Conservation (phyloP, 1,140 invertebrate species). For the Bombyx mori region ASM3026992v2 NC_085112.1:5556501-5557000, state of each 20-base stretch:
- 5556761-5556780: too few species aligned
- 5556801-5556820: conserved; percentile 48
- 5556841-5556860: conserved; percentile 50
- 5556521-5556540: too few species aligned
- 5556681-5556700: neutral
- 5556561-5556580: too few species aligned
- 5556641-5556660: too few species aligned
- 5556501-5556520: too few species aligned
- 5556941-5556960: conserved; percentile 19
- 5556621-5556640: too few species aligned
- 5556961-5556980: conserved; percentile 5
- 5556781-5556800: conserved; percentile 26
- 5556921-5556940: conserved; percentile 24
- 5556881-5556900: conserved; percentile 35
- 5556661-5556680: too few species aligned
- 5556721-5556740: neutral
- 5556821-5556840: conserved; percentile 23
- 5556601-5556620: too few species aligned
- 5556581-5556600: too few species aligned
- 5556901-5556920: conserved; percentile 30
- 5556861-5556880: conserved; percentile 51
- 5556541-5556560: too few species aligned
- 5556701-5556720: neutral
- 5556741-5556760: too few species aligned
- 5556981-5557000: conserved; percentile 13